A percentile compares a stretch with the other conserved stretches of the same genome.
These are phyloP conservation scores for Drosophila hamatofila DNA, from an alignment of 2,888 invertebrate species.

Conservation along the genomic window DNA sequence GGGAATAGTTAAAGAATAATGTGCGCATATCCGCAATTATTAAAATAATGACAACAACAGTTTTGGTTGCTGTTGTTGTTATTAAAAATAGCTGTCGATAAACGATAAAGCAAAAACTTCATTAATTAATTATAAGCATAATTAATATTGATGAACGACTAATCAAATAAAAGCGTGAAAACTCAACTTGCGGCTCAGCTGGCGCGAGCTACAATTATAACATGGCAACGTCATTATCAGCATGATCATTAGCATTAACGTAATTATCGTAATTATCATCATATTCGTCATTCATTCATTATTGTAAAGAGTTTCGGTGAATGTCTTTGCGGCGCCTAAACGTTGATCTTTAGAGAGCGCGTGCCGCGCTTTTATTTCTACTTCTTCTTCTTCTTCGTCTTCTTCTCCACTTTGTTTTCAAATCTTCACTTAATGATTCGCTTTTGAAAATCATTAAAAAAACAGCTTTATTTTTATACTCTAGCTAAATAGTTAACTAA, in stretches of 20 bases:
- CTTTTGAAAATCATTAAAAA: background rate
- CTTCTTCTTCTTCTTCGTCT: background rate
- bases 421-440: conserved; percentile 1
- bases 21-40: conserved; percentile 73
- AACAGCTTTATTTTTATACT: background rate
- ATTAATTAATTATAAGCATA: conserved; percentile 65
- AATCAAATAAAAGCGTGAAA: conserved; percentile 79
- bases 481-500: background rate
- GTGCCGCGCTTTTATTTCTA: conserved; percentile 36
- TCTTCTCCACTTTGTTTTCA: background rate
- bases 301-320: conserved; percentile 19
- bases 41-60: conserved; percentile 56
- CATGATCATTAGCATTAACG: background rate
- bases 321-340: conserved; percentile 24
- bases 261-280: background rate
- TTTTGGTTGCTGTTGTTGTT: conserved; percentile 27
- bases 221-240: conserved; percentile 5
- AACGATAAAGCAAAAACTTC: conserved; percentile 39
- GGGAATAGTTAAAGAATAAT: conserved; percentile 44
- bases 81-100: conserved; percentile 51
- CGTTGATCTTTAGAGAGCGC: conserved; percentile 26
- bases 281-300: background rate
- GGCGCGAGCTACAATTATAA: conserved; percentile 25
- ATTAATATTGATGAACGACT: conserved; percentile 77
- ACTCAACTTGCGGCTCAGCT: conserved; percentile 45